Evolutionary conservation across 1,140 invertebrate species (phyloP), one percentile per base, ranked within the genome.

Genomic region (Microplitis demolitor): DNA sequence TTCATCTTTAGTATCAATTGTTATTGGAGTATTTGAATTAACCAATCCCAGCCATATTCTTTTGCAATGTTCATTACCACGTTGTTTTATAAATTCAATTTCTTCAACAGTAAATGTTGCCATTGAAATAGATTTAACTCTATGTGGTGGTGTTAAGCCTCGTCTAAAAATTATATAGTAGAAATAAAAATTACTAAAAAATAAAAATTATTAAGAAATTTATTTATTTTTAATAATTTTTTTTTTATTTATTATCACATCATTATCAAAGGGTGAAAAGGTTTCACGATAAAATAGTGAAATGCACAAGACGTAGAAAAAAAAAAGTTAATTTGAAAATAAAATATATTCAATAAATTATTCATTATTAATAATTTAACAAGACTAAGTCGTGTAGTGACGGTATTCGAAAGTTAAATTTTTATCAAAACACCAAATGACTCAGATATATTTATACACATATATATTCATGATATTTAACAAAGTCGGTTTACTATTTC

Each of bases 41-140:
- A 94, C 93, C 51, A 96, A 87, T 3, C 94, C 96, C 72, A 98
- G 88, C 96, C 96, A 99, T 73, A 96, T 93, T 85, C 92, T 93
- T 78, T 92, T 90, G 84, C 96, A 98, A 80, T 95, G 93, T 89
- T 98, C 96, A 88, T 99, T 99, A 75, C 97, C 97, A 87, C 93
- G 92, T 70, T 90, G 90, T 89, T 93, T 94, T 74, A 99, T 90
- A 81, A 95, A 93, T 84, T 97, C 96, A 82, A 99, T 93, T 89
- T 99, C 98, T 77, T 99, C 97, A 76, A 93, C 91, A 73, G 94
- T 97, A 86, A 99, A 99, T 79, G 95, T 98, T 54, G 97, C 96
- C 97, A 99, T 98, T 5, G 97, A 98, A 79, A 99, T 99, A 45
- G 97, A 99, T 88, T 99, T 99, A 35, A 99, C 97, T 76, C 98